A percentile compares a stretch with the other conserved stretches of the same genome.
Conservation (phyloP, 2,797 vertebrate genomes). For the Varecia variegata region DNA sequence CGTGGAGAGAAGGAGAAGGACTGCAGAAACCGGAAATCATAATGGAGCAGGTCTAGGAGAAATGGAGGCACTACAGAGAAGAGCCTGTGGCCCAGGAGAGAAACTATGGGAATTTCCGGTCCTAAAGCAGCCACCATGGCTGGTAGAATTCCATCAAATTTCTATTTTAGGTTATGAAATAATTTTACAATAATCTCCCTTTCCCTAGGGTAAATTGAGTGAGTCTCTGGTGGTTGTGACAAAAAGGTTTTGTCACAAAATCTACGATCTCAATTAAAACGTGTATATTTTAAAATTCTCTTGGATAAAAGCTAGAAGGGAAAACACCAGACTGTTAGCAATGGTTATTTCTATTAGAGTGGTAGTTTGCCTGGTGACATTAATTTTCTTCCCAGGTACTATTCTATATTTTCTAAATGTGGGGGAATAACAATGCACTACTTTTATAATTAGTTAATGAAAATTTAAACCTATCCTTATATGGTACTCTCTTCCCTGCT, state of each 20-base stretch:
- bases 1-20: not conserved
- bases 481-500: not conserved
- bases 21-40: not conserved
- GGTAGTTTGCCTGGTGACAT: not conserved
- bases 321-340: not conserved
- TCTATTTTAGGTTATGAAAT: not conserved
- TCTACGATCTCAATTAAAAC: not conserved
- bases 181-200: not conserved
- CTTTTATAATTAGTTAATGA: not conserved
- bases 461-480: not conserved
- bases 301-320: not conserved
- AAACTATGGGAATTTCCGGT: accelerated
- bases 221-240: not conserved
- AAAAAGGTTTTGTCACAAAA: not conserved
- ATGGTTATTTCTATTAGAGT: not conserved
- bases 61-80: not conserved
- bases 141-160: not conserved
- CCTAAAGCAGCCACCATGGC: not conserved
- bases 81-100: not conserved
- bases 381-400: not conserved
- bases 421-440: not conserved
- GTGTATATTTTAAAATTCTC: not conserved
- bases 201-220: not conserved
- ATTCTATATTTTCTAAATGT: not conserved
- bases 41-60: not conserved